phyloP scores from a whole-genome alignment of 2,113 vertebrate genomes.

The Ochotona princeps region DNA sequence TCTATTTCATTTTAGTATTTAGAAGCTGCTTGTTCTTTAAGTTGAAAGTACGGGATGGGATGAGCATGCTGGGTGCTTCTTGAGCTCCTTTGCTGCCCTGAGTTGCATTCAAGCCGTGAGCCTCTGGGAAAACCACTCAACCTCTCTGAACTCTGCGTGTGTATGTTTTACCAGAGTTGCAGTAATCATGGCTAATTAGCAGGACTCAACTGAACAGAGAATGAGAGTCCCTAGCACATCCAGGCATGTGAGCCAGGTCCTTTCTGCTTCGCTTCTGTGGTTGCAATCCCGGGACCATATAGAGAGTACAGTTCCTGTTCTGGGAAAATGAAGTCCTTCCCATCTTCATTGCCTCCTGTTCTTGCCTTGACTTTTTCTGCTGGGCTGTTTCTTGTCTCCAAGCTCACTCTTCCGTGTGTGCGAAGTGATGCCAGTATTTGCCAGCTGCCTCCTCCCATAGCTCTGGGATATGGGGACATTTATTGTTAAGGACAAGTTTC shows the following conservation, averaged over 20 bases:
- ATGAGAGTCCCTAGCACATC: accelerated
- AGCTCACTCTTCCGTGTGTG: background rate
- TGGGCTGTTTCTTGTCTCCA: background rate
- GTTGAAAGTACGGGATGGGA: background rate
- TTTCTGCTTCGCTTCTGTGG: background rate
- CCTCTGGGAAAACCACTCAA: background rate
- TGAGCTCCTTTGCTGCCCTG: background rate
- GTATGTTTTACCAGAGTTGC: background rate
- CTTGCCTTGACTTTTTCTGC: constrained; percentile 47
- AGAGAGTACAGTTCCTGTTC: background rate
- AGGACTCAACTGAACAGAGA: background rate
- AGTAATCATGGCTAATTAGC: background rate
- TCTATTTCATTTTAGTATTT: no score
- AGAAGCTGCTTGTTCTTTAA: background rate
- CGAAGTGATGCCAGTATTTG: constrained; percentile 66
- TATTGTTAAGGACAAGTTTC: constrained; percentile 75
- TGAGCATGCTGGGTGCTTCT: background rate
- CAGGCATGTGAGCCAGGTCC: background rate
- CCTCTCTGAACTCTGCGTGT: background rate
- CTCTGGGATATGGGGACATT: constrained; percentile 72
- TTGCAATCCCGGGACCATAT: background rate
- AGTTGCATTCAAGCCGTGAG: background rate
- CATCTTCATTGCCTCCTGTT: background rate
- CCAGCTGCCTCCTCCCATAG: constrained; percentile 56
- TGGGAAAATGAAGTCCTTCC: background rate